phyloP scores from a whole-genome alignment of 1,140 invertebrate species.

The Saccostrea glomerata region DNA sequence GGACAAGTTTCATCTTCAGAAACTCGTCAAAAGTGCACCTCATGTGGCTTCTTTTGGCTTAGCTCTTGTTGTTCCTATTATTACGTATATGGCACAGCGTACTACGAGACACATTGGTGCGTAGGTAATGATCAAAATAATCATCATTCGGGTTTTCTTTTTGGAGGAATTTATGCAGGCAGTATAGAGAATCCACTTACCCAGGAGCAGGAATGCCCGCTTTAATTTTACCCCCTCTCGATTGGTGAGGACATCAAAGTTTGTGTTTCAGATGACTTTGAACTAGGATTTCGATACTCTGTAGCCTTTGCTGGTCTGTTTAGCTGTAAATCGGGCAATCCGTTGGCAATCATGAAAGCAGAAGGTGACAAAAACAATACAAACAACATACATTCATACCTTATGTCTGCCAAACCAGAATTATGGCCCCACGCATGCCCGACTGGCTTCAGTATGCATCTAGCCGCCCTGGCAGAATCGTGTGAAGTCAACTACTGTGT shows the following conservation, averaged over 20 bases:
- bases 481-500: background rate
- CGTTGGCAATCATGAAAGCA: slow-evolving; percentile 31
- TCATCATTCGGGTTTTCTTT: slow-evolving; percentile 43
- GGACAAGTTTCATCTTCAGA: slow-evolving; percentile 30
- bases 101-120: slow-evolving; percentile 63
- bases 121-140: slow-evolving; percentile 40
- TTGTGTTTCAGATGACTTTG: slow-evolving; percentile 67
- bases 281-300: slow-evolving; percentile 57
- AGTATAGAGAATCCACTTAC: slow-evolving; percentile 47
- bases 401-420: background rate
- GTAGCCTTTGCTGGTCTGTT: slow-evolving; percentile 68
- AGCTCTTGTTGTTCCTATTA: slow-evolving; percentile 55
- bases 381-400: background rate
- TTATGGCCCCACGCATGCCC: background rate
- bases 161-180: slow-evolving; percentile 32
- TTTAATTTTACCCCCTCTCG: slow-evolving; percentile 51
- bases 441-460: background rate
- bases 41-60: slow-evolving; percentile 16
- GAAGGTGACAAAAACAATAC: background rate
- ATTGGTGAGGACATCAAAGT: slow-evolving; percentile 53
- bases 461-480: background rate
- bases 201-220: slow-evolving; percentile 51
- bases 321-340: slow-evolving; percentile 52
- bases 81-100: slow-evolving; percentile 45
- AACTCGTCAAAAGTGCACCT: background rate